Conservation (phyloP, 2,113 vertebrate species). For the Nasalis larvatus region DNA sequence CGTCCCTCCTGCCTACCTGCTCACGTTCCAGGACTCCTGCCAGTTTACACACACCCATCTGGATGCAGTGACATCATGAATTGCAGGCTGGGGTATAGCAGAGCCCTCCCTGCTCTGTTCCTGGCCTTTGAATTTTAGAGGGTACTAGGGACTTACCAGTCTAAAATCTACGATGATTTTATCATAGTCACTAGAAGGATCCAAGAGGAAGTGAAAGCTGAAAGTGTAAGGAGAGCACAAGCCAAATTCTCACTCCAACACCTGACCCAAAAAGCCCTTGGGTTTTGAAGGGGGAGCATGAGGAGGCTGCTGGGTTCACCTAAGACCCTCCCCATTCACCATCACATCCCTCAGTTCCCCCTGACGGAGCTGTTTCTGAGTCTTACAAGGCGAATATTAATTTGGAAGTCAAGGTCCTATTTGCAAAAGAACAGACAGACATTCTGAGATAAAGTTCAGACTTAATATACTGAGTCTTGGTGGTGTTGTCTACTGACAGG, state of each 20-base stretch:
- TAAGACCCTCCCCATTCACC: background rate
- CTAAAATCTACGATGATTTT: background rate
- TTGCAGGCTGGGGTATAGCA: accelerated
- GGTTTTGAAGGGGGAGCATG: accelerated
- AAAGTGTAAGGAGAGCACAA: background rate
- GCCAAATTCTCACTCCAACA: background rate
- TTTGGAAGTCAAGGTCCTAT: slow-evolving; percentile 29
- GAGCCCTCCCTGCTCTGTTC: too few relatives aligned
- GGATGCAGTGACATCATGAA: background rate
- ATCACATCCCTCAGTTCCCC: background rate
- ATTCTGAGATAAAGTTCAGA: slow-evolving; percentile 69
- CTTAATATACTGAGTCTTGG: slow-evolving; percentile 45
- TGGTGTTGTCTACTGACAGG: slow-evolving; percentile 49
- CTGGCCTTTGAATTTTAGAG: background rate
- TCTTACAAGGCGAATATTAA: slow-evolving; percentile 10
- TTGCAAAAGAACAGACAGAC: slow-evolving; percentile 25
- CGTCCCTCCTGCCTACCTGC: background rate
- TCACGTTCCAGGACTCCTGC: background rate
- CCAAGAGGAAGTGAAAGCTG: slow-evolving; percentile 30
- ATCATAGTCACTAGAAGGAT: background rate
- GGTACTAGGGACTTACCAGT: background rate
- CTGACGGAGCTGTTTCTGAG: background rate
- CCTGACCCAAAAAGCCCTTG: background rate
- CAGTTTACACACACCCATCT: background rate
- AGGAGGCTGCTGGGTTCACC: background rate